Percentiles rank a stretch among this genome's conserved stretches.
phyloP scores from a whole-genome alignment of 2,797 vertebrate species.

The Sus cebifrons region DNA sequence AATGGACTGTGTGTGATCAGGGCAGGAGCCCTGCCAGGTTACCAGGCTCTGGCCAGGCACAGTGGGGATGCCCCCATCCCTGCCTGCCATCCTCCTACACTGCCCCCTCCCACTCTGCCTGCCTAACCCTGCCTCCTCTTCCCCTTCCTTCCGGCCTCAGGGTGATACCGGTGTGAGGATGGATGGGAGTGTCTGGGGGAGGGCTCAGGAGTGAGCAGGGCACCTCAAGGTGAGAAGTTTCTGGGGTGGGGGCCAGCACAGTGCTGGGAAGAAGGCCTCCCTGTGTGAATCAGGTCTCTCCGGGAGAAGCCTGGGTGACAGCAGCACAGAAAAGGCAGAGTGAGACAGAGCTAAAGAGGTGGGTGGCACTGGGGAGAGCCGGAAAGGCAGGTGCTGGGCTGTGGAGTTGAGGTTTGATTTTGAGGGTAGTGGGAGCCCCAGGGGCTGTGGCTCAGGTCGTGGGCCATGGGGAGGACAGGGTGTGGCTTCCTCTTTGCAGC shows the following conservation, averaged over 20 bases:
- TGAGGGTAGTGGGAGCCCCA: background rate
- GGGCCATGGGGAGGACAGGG: too few species aligned
- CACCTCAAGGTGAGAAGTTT: background rate
- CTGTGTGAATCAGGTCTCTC: background rate
- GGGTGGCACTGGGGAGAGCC: rapidly evolving
- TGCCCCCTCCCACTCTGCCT: background rate
- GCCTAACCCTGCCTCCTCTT: background rate
- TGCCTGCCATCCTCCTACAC: background rate
- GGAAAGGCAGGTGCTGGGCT: background rate
- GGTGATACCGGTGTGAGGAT: background rate
- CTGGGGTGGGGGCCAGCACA: background rate
- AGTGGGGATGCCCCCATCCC: background rate
- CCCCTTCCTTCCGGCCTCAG: background rate
- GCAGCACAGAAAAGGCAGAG: background rate
- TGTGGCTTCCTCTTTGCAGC: background rate
- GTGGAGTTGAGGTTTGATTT: background rate
- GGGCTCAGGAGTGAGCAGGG: background rate
- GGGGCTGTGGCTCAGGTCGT: background rate
- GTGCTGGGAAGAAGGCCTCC: background rate
- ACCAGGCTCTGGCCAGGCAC: too few species aligned
- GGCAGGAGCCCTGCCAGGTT: background rate
- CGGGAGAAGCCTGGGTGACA: background rate
- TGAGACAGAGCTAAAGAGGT: background rate
- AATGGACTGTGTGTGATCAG: background rate
- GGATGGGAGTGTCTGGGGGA: too few species aligned